A percentile compares a stretch with the other conserved stretches of the same genome.
These are phyloP conservation scores for Nomada hirtipes DNA, from an alignment of 2,888 invertebrate genomes.

Conservation along the genomic window DNA sequence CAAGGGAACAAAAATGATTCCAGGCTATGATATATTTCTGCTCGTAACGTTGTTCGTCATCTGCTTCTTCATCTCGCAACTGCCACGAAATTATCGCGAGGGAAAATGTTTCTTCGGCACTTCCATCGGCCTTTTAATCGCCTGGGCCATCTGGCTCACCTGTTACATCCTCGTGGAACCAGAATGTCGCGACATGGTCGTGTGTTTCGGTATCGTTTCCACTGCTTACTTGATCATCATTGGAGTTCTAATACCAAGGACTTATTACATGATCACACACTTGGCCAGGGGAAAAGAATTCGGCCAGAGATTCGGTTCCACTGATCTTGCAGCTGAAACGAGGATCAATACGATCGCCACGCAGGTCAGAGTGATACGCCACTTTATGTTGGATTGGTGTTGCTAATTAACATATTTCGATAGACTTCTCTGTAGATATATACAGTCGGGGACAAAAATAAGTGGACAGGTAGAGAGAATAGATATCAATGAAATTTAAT, in stretches of 20 bases:
- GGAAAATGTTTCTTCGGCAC: conserved; percentile 86
- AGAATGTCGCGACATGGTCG: conserved; percentile 85
- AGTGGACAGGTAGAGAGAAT: too few relatives aligned
- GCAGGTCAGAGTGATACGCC: conserved; percentile 72
- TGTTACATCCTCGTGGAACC: conserved; percentile 87
- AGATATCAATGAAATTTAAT: too few relatives aligned
- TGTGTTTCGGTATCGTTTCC: conserved; percentile 87
- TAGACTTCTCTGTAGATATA: background rate
- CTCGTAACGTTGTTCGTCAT: conserved; percentile 86
- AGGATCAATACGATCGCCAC: conserved; percentile 75
- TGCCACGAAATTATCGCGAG: conserved; percentile 89
- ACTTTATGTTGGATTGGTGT: background rate
- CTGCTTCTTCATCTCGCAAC: conserved; percentile 87
- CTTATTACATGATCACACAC: conserved; percentile 89
- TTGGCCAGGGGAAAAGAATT: conserved; percentile 86
- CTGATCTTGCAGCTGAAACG: conserved; percentile 75
- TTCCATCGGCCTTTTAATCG: conserved; percentile 84
- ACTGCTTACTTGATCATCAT: conserved; percentile 88
- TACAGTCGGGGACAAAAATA: too few relatives aligned
- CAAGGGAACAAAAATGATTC: conserved; percentile 1
- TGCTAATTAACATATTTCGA: background rate
- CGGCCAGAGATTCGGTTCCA: conserved; percentile 71
- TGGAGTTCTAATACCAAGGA: conserved; percentile 89
- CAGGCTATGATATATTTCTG: conserved; percentile 88
- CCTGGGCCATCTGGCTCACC: conserved; percentile 86